Conservation (phyloP, 2,113 vertebrate genomes). For the Dryoscopus gambensis region DNA sequence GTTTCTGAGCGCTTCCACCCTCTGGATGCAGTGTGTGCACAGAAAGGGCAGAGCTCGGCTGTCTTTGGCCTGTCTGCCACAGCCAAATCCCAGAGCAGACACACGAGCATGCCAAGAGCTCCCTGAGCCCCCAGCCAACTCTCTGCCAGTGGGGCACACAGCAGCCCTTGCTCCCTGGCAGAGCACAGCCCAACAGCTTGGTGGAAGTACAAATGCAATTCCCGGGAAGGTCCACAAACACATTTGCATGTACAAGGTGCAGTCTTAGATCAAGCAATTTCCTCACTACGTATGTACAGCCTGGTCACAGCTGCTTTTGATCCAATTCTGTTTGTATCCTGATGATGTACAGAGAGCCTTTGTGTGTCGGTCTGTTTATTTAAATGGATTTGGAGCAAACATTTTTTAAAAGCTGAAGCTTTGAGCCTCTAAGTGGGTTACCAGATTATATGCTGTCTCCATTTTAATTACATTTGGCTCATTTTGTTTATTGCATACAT, state of each 20-base stretch:
- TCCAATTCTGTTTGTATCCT: constrained; percentile 43
- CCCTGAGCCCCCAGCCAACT: neutral
- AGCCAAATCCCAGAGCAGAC: neutral
- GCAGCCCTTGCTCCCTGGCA: neutral
- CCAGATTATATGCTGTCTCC: constrained; percentile 62
- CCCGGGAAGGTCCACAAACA: neutral
- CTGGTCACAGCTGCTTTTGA: constrained; percentile 61
- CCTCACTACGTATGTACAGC: constrained; percentile 3
- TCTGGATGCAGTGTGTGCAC: accelerated
- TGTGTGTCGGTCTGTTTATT: constrained; percentile 48
- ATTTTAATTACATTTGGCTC: constrained; percentile 66
- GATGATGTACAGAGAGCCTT: constrained; percentile 40
- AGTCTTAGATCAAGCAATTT: constrained; percentile 47
- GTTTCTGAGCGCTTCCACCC: accelerated
- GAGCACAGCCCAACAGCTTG: neutral
- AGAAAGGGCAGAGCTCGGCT: neutral
- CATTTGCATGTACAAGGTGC: constrained; percentile 54
- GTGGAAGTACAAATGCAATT: neutral
- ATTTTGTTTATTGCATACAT: constrained; percentile 45
- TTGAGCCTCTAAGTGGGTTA: constrained; percentile 67
- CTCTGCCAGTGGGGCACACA: neutral
- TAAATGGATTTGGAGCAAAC: constrained; percentile 66
- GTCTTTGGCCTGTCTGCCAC: neutral
- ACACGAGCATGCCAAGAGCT: accelerated
- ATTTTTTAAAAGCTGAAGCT: constrained; percentile 40